These are phyloP conservation scores for Eleutherodactylus coqui DNA, from an alignment of 2,797 vertebrate species.

Conservation along the genomic window DNA sequence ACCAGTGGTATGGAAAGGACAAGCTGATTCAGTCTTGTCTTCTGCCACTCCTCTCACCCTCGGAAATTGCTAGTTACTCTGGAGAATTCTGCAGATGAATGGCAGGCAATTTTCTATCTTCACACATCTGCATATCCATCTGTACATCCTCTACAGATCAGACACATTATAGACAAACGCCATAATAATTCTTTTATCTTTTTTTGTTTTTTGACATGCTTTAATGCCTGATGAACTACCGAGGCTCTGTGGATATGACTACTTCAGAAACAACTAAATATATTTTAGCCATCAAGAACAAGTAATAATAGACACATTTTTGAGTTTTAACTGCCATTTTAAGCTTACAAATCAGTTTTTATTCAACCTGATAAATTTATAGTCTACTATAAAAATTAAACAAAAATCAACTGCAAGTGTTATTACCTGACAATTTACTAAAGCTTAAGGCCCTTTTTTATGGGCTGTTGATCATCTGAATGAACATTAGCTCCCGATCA, in stretches of 20 bases:
- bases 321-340: slow-evolving; percentile 25
- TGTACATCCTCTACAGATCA: slow-evolving; percentile 74
- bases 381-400: neutral
- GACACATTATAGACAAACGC: slow-evolving; percentile 78
- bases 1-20: slow-evolving; percentile 26
- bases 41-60: slow-evolving; percentile 45
- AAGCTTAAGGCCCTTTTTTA: too few species aligned
- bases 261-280: slow-evolving; percentile 28
- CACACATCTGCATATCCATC: slow-evolving; percentile 81
- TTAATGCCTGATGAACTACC: slow-evolving; percentile 67
- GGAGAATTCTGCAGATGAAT: slow-evolving; percentile 69
- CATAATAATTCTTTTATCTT: slow-evolving; percentile 67
- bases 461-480: too few species aligned
- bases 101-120: slow-evolving; percentile 74
- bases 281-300: slow-evolving; percentile 44
- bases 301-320: slow-evolving; percentile 36
- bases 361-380: neutral
- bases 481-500: too few species aligned
- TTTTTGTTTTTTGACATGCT: slow-evolving; percentile 63
- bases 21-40: slow-evolving; percentile 59
- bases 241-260: slow-evolving; percentile 43
- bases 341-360: neutral
- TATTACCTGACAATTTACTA: too few species aligned
- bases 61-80: slow-evolving; percentile 66
- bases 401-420: neutral